Percentiles rank a stretch among this genome's conserved stretches.
phyloP scores from a whole-genome alignment of 2,888 invertebrate species.

The Mimumesa dahlbomi region DNA sequence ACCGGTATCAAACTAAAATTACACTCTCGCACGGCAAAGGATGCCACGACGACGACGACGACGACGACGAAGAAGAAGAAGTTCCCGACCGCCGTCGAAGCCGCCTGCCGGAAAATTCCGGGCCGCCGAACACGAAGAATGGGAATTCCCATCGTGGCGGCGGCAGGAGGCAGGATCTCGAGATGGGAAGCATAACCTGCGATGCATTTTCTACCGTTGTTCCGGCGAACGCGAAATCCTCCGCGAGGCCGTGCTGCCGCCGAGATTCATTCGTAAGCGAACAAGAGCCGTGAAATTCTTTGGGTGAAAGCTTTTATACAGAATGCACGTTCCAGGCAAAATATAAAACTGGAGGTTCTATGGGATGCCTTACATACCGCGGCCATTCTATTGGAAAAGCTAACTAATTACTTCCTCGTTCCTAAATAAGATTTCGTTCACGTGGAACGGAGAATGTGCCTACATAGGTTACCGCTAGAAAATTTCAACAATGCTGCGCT shows the following conservation, averaged over 20 bases:
- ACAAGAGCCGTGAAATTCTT: constrained; percentile 53
- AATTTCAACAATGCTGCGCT: too few relatives aligned
- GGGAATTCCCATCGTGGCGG: constrained; percentile 61
- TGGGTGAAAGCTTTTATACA: constrained; percentile 34
- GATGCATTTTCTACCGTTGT: constrained; percentile 64
- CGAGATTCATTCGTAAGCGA: constrained; percentile 49
- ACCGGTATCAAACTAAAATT: constrained; percentile 64
- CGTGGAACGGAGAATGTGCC: constrained; percentile 1
- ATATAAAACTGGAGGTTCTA: constrained; percentile 34
- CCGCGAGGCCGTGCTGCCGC: constrained; percentile 30
- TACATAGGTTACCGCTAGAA: too few relatives aligned
- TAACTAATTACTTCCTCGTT: constrained; percentile 32
- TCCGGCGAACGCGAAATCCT: constrained; percentile 56
- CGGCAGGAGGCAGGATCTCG: constrained; percentile 51
- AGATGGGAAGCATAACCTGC: constrained; percentile 63
- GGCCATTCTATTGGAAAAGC: constrained; percentile 25
- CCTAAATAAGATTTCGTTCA: constrained; percentile 17
- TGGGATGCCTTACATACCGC: not conserved
- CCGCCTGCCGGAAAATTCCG: constrained; percentile 64
- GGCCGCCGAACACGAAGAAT: constrained; percentile 66
- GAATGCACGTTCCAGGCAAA: constrained; percentile 27
- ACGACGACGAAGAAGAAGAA: constrained; percentile 42
- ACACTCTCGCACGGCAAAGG: constrained; percentile 49
- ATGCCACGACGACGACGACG: constrained; percentile 18
- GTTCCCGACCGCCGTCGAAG: constrained; percentile 48